Percentiles rank a stretch among this genome's conserved stretches.
Evolutionary conservation across 2,888 invertebrate species (phyloP).

Genomic region (Clistopyga incitator): DNA sequence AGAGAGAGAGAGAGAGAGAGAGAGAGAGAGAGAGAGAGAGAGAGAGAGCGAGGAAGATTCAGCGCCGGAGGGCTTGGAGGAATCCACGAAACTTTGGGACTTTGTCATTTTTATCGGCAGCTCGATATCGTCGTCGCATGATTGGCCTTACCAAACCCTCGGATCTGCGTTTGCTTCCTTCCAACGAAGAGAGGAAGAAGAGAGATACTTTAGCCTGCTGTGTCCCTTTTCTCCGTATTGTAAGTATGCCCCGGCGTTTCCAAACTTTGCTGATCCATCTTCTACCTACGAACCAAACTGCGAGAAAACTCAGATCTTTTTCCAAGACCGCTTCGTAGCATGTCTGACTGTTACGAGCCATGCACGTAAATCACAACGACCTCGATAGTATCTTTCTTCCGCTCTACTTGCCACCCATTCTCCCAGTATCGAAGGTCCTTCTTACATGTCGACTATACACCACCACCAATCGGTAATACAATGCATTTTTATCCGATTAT

Average conservation of each 20-base stretch:
- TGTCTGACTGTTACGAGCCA: conserved; percentile 53
- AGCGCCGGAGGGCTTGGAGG: conserved; percentile 55
- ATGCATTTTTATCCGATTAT: background rate
- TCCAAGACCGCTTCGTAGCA: conserved; percentile 1
- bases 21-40: conserved; percentile 13
- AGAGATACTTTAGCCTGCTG: conserved; percentile 7
- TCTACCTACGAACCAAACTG: conserved; percentile 60
- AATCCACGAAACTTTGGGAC: conserved; percentile 75
- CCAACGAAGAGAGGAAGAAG: background rate
- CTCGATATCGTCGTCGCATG: conserved; percentile 77
- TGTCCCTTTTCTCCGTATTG: conserved; percentile 26
- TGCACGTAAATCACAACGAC: conserved; percentile 62
- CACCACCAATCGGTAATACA: background rate
- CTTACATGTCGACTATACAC: background rate
- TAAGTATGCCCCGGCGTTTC: conserved; percentile 26
- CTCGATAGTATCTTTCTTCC: conserved; percentile 23
- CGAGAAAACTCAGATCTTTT: conserved; percentile 18
- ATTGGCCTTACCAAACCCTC: conserved; percentile 73
- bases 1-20: conserved; percentile 30
- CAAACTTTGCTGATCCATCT: conserved; percentile 83
- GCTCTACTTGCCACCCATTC: background rate
- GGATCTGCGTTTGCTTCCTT: conserved; percentile 20
- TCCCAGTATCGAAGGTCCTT: background rate
- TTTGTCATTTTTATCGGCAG: conserved; percentile 83
- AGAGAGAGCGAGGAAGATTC: conserved; percentile 2